Evolutionary conservation across 1,140 invertebrate genomes (phyloP), one percentile per base, ranked within the genome.

Genomic region (Zelostemma sp.): DNA sequence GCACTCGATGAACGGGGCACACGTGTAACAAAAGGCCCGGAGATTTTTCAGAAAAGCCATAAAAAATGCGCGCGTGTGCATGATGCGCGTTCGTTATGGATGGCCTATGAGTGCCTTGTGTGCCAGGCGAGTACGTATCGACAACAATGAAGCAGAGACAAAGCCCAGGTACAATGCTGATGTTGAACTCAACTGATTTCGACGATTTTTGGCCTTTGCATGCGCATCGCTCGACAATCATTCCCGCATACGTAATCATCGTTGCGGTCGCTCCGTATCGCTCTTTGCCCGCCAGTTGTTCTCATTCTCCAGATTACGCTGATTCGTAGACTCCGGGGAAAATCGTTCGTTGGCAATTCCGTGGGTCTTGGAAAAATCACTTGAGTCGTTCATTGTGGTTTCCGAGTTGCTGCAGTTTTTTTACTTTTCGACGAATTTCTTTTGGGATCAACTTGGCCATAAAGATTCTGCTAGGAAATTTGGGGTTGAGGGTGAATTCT

Each of bases 111-210:
- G 48, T 68, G 19, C 49, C 54, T 51, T 46, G 67, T 67, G 50
- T 66, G 56, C 67, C 58, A 25, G 43, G 60, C 58, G 25, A 63
- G 53, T 15, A 61, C 72, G 76, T 71, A 76, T 73, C 65, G 77
- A 81, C 78, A 84, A 84, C 83, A 84, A 85, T 84, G 83, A 82
- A 72, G 49, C 66, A 76, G 79, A 84, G 81, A 84, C 82, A 85
- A 84, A 77, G 80, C 77, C 73, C 76, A 77, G 72, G 74, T 28
- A 85, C 82, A 85, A 85, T 85, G 78, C 77, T 77, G 80, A 83
- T 85, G 81, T 84, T 85, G 81, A 83, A 85, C 82, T 84, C 82
- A 77, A 83, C 81, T 85, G 83, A 85, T 85, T 85, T 84, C 77
- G 78, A 83, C 79, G 79, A 84, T 84, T 85, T 85, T 84, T 83